Evolutionary conservation across 1,140 invertebrate species (phyloP).

Genomic region (Paraescarpia echinospica): DNA sequence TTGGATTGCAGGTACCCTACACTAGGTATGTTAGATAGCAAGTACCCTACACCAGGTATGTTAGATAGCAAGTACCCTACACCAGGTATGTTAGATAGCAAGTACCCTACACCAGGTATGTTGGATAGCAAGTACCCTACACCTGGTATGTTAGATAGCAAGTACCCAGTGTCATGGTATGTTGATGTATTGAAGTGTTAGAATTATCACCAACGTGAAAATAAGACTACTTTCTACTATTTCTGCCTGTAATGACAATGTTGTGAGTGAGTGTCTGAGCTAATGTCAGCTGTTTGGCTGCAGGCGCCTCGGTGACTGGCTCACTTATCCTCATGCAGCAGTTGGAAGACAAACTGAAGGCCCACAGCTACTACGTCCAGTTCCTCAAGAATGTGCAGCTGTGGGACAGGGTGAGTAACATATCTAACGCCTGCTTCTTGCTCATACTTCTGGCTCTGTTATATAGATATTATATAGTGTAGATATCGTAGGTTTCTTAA

Average conservation of each 20-base stretch:
- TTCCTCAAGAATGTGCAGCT: constrained; percentile 78
- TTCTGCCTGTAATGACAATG: too few species aligned
- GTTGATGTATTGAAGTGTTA: too few species aligned
- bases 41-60: constrained; percentile 43
- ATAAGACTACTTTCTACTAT: too few species aligned
- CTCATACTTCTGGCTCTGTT: too few species aligned
- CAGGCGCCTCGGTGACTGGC: constrained; percentile 50
- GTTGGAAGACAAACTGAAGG: constrained; percentile 81
- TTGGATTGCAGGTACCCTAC: constrained; percentile 23
- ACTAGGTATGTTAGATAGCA: constrained; percentile 40
- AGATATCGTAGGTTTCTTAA: too few species aligned
- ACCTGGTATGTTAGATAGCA: constrained; percentile 38
- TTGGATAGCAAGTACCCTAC: constrained; percentile 24
- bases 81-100: too few species aligned
- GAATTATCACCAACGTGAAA: background rate
- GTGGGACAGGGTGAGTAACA: constrained; percentile 67
- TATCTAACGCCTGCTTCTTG: background rate
- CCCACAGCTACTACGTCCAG: constrained; percentile 65
- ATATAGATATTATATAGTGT: too few species aligned
- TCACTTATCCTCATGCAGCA: constrained; percentile 78
- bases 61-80: constrained; percentile 20
- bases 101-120: too few species aligned
- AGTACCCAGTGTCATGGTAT: too few species aligned
- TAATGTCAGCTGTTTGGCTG: too few species aligned
- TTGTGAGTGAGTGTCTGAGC: too few species aligned